phyloP scores from a whole-genome alignment of 1,140 invertebrate genomes.

The Pseudomyrmex pallidus region DNA sequence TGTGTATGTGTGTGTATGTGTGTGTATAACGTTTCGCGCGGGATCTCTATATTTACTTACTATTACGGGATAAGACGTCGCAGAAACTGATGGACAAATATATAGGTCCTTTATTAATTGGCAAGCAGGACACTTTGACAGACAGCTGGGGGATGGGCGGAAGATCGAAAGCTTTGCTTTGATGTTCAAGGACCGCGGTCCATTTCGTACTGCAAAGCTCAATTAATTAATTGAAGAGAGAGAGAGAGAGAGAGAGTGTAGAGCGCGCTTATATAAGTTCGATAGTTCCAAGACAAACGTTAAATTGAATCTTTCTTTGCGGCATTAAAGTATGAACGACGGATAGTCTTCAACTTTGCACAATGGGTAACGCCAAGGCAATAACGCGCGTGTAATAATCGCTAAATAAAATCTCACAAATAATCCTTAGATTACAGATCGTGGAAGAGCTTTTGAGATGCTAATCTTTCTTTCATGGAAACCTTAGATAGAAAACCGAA shows the following conservation, averaged over 20 bases:
- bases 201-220: constrained; percentile 78
- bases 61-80: constrained; percentile 80
- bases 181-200: constrained; percentile 78
- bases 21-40: not conserved
- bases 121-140: constrained; percentile 79
- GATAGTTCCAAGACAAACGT: constrained; percentile 65
- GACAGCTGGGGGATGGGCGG: constrained; percentile 63
- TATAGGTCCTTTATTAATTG: constrained; percentile 81
- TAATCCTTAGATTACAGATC: not conserved
- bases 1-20: too few relatives aligned
- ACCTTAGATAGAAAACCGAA: constrained; percentile 19
- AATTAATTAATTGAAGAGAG: constrained; percentile 81
- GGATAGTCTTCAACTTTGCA: not conserved
- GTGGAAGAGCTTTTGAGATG: constrained; percentile 8
- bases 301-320: constrained; percentile 57
- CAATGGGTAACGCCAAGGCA: not conserved
- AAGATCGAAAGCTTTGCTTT: constrained; percentile 74
- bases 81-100: constrained; percentile 75
- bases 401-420: constrained; percentile 1
- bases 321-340: not conserved
- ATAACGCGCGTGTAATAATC: too few relatives aligned
- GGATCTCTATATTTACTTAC: constrained; percentile 77
- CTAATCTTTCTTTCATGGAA: constrained; percentile 35
- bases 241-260: constrained; percentile 24
- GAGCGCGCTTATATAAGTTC: constrained; percentile 33